Evolutionary conservation across 2,113 vertebrate genomes (phyloP).

Genomic region (Megaceryle maxima): DNA sequence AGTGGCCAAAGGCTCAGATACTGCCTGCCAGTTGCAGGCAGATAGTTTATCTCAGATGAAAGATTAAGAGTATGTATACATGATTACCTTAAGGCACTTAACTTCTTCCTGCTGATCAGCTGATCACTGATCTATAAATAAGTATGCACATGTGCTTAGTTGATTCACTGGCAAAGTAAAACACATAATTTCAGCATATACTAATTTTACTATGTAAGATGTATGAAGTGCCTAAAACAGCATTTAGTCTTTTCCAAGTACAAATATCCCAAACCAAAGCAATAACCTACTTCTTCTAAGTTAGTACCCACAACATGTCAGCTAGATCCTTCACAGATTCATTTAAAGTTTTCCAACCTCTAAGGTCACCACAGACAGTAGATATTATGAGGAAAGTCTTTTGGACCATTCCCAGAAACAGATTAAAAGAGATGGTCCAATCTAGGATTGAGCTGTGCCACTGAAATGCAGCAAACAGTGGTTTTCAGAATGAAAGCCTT

Average conservation of each 20-base stretch:
- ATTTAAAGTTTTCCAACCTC: neutral
- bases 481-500: neutral
- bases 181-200: neutral
- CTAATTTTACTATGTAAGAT: neutral
- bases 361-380: neutral
- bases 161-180: neutral
- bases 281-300: neutral
- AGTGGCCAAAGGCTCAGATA: neutral
- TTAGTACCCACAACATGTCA: neutral
- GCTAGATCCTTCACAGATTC: neutral
- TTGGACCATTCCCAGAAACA: neutral
- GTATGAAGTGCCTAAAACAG: neutral
- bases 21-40: neutral
- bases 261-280: neutral
- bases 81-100: neutral
- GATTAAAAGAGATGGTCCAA: neutral
- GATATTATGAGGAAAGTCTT: neutral
- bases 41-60: neutral
- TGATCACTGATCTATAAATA: neutral
- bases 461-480: neutral
- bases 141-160: neutral
- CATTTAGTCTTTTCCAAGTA: neutral
- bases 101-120: neutral
- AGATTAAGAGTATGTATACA: neutral
- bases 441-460: neutral